A percentile compares a stretch with the other conserved stretches of the same genome.
Evolutionary conservation across 2,888 invertebrate genomes (phyloP).

Genomic region (Adelognathus sp.): DNA sequence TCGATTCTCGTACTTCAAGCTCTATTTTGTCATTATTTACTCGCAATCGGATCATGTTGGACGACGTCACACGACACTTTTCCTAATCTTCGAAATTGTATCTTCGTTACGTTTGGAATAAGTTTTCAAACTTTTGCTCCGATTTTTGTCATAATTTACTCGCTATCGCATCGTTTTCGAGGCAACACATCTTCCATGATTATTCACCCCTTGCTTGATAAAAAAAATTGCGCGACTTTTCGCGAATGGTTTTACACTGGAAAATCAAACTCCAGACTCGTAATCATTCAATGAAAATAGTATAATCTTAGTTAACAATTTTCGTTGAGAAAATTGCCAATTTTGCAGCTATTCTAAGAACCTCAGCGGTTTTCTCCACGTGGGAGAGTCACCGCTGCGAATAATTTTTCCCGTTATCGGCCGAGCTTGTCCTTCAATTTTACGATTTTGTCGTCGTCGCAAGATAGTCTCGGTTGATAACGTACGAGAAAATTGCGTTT

Average conservation of each 20-base stretch:
- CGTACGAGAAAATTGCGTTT: constrained; percentile 1
- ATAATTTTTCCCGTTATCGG: not conserved
- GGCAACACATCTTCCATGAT: no score
- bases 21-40: not conserved
- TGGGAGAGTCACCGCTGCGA: not conserved
- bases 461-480: not conserved
- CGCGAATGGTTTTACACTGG: no score
- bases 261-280: no score
- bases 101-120: not conserved
- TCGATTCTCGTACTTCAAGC: constrained; percentile 29
- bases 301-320: no score
- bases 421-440: not conserved
- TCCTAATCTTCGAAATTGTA: not conserved
- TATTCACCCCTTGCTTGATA: no score
- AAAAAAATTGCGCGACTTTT: no score
- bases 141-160: not conserved
- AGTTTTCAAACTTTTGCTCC: not conserved
- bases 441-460: not conserved
- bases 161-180: not conserved
- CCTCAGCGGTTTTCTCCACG: no score
- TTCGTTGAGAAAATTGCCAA: no score
- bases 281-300: no score
- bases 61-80: no score
- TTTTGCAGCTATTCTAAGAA: no score
- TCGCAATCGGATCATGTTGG: not conserved